These are phyloP conservation scores for Actenoides hombroni DNA, from an alignment of 2,113 vertebrate genomes.

Conservation along the genomic window DNA sequence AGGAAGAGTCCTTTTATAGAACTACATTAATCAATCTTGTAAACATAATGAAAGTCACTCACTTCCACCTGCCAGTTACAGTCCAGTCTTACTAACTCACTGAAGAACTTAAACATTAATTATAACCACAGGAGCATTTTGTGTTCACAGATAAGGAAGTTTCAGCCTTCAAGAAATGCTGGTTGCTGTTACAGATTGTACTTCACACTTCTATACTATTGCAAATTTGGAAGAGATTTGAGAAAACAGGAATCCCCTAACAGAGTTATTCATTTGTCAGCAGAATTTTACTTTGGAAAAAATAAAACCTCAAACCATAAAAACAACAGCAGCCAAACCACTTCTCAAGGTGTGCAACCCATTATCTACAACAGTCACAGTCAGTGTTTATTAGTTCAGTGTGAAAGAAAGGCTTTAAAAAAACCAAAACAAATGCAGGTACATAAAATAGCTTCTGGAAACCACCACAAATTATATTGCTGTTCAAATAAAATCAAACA, in stretches of 20 bases:
- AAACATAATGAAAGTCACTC: background rate
- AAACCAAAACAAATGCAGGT: background rate
- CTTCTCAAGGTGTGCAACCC: background rate
- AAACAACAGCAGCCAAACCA: background rate
- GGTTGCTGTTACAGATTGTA: background rate
- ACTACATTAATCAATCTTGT: background rate
- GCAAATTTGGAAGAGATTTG: background rate
- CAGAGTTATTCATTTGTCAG: background rate
- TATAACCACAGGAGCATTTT: background rate
- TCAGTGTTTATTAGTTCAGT: background rate
- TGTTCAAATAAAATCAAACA: background rate
- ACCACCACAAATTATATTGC: background rate
- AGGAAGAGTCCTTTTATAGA: background rate
- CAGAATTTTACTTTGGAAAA: background rate
- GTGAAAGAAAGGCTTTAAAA: background rate
- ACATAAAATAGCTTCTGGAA: background rate
- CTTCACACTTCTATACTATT: fast-evolving
- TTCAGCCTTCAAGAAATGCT: background rate
- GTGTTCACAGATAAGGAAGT: background rate
- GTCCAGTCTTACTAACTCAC: background rate
- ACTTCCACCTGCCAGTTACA: background rate
- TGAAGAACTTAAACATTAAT: background rate
- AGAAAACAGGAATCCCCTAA: background rate
- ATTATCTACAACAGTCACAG: background rate
- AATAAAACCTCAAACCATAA: background rate